Evolutionary conservation across 2,797 vertebrate species (phyloP), one percentile per base, ranked within the genome.

Genomic region (Picus viridis): DNA sequence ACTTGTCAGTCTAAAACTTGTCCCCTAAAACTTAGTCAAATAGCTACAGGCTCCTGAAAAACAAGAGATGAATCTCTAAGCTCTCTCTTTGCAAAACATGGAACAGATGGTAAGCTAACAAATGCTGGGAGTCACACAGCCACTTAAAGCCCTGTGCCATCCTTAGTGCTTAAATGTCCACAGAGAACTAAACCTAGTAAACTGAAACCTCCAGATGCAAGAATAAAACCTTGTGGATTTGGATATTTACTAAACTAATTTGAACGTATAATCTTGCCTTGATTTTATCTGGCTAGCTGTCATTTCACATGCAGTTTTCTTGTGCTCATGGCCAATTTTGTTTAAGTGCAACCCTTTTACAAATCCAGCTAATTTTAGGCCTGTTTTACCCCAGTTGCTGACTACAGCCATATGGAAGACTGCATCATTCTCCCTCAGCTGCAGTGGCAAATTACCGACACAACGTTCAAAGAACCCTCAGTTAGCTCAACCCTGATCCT

Each of bases 301-400:
- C 16, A 39, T 23, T 81, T 83, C 75, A 93, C 18, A 56, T 8
- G 15, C 36, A 24, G 36, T 26, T 26, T 6, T 80, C 78, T 43
- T 39, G 32, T 53, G 51, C 30, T 58, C 12, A 29, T 68, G 43
- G 56, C 15, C 49, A 20, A 75, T 65, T 85, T 65, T 80, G 19
- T 39, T 10, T 18, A 62, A 86, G 71, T 26, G 18, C 5, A 79
- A 34, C 53, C 5, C 61, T 64, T 91, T 83, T 16, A 68, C 39
- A 87, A 76, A 94, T 43, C 54, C 58, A 62, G 41, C 51, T 87
- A 81, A 80, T 90, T 90, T 78, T 83, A 92, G 63, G 63, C 7
- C 63, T 34, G 4, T 65, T 74, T 77, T 63, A 72, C 8, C 17
- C 15, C 47, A 73, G 79, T 12, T 77, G 80, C 34, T 2, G 29